Percentiles rank a stretch among this genome's conserved stretches.
Conservation (phyloP, 2,888 invertebrate species). For the Acronicta psi region DNA sequence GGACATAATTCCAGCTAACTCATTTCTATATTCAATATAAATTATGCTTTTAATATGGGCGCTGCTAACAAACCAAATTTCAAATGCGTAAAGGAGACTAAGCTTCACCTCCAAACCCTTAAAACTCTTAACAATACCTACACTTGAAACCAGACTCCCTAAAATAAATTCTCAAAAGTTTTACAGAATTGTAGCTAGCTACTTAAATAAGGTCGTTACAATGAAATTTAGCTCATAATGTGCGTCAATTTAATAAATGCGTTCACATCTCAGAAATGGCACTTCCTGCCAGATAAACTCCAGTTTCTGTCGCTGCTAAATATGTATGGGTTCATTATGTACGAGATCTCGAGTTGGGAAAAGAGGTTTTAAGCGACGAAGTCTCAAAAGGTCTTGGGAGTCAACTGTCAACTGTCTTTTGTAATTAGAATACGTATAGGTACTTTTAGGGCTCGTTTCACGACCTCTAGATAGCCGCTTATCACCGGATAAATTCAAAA, state of each 20-base stretch:
- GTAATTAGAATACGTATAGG: slow-evolving; percentile 7
- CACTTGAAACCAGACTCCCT: too few relatives aligned
- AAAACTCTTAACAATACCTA: too few relatives aligned
- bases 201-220: slow-evolving; percentile 15
- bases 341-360: slow-evolving; percentile 36
- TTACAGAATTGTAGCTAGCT: not conserved
- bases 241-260: slow-evolving; percentile 53
- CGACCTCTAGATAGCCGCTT: too few relatives aligned
- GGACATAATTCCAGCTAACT: too few relatives aligned
- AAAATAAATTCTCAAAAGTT: not conserved
- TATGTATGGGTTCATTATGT: slow-evolving; percentile 49
- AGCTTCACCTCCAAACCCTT: too few relatives aligned
- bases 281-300: slow-evolving; percentile 30
- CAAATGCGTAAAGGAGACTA: too few relatives aligned
- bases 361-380: slow-evolving; percentile 21
- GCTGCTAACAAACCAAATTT: too few relatives aligned
- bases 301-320: slow-evolving; percentile 42
- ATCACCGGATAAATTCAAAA: too few relatives aligned
- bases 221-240: slow-evolving; percentile 38
- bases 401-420: slow-evolving; percentile 22
- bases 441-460: not conserved
- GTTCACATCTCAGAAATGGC: slow-evolving; percentile 45
- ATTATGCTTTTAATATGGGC: too few relatives aligned
- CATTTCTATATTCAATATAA: too few relatives aligned
- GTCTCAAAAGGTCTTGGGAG: slow-evolving; percentile 9